Evolutionary conservation across 2,797 vertebrate genomes (phyloP).

Genomic region (Crenuchus spilurus): DNA sequence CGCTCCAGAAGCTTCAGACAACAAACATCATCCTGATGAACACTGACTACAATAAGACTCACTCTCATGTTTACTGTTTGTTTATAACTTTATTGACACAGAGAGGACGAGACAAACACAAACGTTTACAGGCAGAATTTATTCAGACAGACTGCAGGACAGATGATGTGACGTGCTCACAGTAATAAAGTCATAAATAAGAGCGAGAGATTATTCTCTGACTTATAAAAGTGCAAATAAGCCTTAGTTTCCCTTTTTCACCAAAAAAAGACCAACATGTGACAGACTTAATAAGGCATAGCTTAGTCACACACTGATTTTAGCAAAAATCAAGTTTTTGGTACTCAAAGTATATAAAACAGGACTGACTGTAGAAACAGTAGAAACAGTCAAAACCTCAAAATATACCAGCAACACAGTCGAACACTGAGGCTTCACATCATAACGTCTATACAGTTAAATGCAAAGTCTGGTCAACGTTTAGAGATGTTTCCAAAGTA

Average conservation of each 20-base stretch:
- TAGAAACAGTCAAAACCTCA: too few species aligned
- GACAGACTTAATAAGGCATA: not conserved
- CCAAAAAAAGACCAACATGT: constrained; percentile 4
- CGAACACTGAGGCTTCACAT: too few species aligned
- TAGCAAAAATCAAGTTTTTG: not conserved
- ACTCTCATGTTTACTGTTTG: too few species aligned
- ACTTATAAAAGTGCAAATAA: constrained; percentile 11
- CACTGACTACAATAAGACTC: too few species aligned
- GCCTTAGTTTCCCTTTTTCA: not conserved
- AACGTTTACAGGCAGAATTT: not conserved
- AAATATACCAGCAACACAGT: too few species aligned
- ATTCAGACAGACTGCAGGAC: not conserved
- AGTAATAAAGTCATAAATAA: not conserved
- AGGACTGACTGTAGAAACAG: too few species aligned
- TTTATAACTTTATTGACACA: too few species aligned
- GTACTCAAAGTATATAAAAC: not conserved
- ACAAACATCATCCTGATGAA: too few species aligned
- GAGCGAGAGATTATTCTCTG: not conserved
- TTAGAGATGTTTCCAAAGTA: not conserved
- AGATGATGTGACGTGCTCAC: constrained; percentile 2
- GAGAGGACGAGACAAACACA: too few species aligned
- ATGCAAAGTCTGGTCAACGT: too few species aligned
- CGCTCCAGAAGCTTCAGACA: too few species aligned
- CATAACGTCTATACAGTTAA: too few species aligned
- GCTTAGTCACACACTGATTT: not conserved